These are phyloP conservation scores for Maccullochella peelii DNA, from an alignment of 2,113 vertebrate genomes.

Conservation along the genomic window DNA sequence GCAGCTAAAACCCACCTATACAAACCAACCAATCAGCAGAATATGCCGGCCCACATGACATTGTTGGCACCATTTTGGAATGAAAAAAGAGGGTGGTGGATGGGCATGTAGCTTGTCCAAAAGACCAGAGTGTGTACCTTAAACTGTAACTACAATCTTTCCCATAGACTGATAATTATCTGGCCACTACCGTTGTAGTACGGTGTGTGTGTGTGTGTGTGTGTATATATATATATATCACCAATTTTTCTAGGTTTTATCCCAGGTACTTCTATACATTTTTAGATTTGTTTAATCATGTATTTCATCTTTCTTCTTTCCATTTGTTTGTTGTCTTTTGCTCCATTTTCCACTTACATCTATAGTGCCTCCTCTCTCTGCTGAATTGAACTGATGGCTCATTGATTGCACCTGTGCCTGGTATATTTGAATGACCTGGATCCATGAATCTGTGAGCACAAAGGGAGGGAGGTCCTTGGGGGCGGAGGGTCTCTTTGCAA, in stretches of 20 bases:
- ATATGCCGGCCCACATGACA: too few relatives aligned
- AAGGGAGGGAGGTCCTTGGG: neutral
- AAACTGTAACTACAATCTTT: too few relatives aligned
- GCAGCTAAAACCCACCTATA: too few relatives aligned
- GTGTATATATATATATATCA: too few relatives aligned
- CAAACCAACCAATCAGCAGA: too few relatives aligned
- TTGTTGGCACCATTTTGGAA: too few relatives aligned
- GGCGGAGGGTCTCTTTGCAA: neutral
- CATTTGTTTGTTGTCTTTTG: too few relatives aligned
- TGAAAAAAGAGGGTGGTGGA: too few relatives aligned
- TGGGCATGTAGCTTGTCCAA: too few relatives aligned
- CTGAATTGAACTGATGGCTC: conserved; percentile 13
- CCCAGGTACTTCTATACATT: too few relatives aligned
- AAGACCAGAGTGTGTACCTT: too few relatives aligned
- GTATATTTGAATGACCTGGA: conserved; percentile 7
- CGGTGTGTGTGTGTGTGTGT: too few relatives aligned
- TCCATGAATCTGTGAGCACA: neutral
- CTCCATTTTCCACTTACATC: neutral
- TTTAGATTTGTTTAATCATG: neutral
- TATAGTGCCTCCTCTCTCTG: neutral
- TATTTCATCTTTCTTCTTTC: neutral
- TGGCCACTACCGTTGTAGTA: neutral
- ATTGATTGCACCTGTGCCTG: conserved; percentile 24
- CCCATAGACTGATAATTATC: neutral
- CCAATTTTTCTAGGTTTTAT: neutral